A percentile compares a stretch with the other conserved stretches of the same genome.
Evolutionary conservation across 2,113 vertebrate genomes (phyloP).

Genomic region (Dromiciops gliroides): DNA sequence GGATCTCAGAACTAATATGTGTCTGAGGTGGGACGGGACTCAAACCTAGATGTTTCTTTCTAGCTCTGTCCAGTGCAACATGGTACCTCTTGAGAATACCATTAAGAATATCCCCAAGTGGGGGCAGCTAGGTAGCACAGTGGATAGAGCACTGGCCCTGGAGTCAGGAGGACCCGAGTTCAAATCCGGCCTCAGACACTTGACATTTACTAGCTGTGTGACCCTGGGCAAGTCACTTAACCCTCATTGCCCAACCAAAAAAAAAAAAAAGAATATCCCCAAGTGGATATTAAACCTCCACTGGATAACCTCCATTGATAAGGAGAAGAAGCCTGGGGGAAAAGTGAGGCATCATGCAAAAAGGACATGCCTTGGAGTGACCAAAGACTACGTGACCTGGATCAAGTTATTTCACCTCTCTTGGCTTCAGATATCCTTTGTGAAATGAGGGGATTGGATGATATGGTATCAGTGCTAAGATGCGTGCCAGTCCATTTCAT

Average conservation of each 20-base stretch:
- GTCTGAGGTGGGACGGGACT: background rate
- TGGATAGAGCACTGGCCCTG: no score
- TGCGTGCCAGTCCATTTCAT: background rate
- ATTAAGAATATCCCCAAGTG: background rate
- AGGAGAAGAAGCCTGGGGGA: background rate
- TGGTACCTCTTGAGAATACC: background rate
- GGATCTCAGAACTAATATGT: background rate
- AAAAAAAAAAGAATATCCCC: background rate
- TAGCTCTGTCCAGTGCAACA: background rate
- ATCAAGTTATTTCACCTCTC: background rate
- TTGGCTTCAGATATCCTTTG: background rate
- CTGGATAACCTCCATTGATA: background rate
- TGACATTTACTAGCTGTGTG: no score
- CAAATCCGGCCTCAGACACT: no score
- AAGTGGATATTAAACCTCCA: background rate
- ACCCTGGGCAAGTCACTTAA: no score
- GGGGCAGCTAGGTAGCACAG: no score
- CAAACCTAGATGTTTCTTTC: background rate
- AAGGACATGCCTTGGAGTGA: background rate
- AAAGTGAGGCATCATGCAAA: background rate
- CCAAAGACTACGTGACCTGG: background rate
- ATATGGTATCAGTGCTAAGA: background rate
- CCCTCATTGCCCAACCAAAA: no score
- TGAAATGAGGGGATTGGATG: background rate
- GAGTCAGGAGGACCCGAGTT: no score